Evolutionary conservation across 2,113 vertebrate genomes (phyloP).

Genomic region (Sterna hirundo): DNA sequence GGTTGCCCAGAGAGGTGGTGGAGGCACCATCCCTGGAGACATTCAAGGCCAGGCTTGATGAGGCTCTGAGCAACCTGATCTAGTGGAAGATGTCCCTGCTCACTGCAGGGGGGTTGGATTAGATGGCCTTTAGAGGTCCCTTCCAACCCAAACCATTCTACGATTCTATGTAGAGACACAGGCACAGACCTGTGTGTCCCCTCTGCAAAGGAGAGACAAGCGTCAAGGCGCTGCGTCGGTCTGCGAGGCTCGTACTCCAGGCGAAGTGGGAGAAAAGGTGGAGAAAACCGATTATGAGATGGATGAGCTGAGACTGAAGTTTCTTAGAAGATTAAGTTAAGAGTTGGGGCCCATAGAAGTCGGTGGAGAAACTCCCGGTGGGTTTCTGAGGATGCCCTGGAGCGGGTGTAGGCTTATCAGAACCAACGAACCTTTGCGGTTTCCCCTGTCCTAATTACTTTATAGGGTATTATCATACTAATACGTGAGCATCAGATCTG

Average conservation of each 20-base stretch:
- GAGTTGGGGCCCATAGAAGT: not conserved
- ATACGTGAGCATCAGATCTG: slow-evolving; percentile 53
- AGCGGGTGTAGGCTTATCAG: not conserved
- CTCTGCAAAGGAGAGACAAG: not conserved
- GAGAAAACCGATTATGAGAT: not conserved
- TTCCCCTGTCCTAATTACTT: slow-evolving; percentile 66
- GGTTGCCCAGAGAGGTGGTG: too few relatives aligned
- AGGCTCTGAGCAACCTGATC: too few relatives aligned
- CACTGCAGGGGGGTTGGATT: too few relatives aligned
- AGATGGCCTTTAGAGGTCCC: too few relatives aligned
- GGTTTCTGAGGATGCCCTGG: not conserved
- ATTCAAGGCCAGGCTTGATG: too few relatives aligned
- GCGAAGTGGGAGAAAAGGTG: not conserved
- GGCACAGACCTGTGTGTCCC: not conserved
- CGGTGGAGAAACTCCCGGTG: not conserved
- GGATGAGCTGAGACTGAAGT: not conserved
- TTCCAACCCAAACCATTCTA: too few relatives aligned
- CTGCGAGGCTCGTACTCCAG: not conserved
- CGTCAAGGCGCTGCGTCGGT: rapidly evolving
- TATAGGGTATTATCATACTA: slow-evolving; percentile 62
- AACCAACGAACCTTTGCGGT: not conserved
- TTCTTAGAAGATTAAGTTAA: slow-evolving; percentile 32
- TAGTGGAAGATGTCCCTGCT: too few relatives aligned
- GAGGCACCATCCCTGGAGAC: too few relatives aligned
- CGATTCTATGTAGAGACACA: rapidly evolving